These are phyloP conservation scores for Orthosia gracilis DNA, from an alignment of 2,888 invertebrate species.

Conservation along the genomic window DNA sequence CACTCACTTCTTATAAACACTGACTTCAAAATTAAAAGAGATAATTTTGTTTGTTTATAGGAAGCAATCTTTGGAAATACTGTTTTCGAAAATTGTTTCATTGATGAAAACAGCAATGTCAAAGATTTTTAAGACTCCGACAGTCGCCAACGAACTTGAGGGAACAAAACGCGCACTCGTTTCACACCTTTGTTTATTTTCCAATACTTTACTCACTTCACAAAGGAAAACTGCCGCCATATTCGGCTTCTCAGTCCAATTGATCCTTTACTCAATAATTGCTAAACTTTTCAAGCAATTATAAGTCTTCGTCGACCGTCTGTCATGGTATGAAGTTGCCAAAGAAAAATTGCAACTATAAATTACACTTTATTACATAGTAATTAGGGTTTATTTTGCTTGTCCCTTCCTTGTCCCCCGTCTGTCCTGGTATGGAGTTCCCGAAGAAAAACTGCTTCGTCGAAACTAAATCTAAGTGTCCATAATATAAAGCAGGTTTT, in stretches of 20 bases:
- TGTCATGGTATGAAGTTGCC: constrained; percentile 28
- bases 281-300: constrained; percentile 63
- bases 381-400: too few species aligned
- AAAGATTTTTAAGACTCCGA: too few species aligned
- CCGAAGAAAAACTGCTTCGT: background rate
- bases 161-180: too few species aligned
- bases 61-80: too few species aligned
- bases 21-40: too few species aligned
- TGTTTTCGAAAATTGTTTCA: too few species aligned
- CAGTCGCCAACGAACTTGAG: too few species aligned
- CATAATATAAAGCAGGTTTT: constrained; percentile 22
- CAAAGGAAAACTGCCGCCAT: constrained; percentile 4
- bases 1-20: too few species aligned
- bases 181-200: constrained; percentile 17
- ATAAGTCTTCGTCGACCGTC: constrained; percentile 61
- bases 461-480: constrained; percentile 23
- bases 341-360: background rate
- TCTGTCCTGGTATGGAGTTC: background rate
- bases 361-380: too few species aligned
- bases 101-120: too few species aligned
- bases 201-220: constrained; percentile 15
- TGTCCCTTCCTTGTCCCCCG: too few species aligned
- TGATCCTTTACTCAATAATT: constrained; percentile 58
- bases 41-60: too few species aligned
- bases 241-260: constrained; percentile 27